Evolutionary conservation across 2,797 vertebrate genomes (phyloP).

Genomic region (Danio kyathit): DNA sequence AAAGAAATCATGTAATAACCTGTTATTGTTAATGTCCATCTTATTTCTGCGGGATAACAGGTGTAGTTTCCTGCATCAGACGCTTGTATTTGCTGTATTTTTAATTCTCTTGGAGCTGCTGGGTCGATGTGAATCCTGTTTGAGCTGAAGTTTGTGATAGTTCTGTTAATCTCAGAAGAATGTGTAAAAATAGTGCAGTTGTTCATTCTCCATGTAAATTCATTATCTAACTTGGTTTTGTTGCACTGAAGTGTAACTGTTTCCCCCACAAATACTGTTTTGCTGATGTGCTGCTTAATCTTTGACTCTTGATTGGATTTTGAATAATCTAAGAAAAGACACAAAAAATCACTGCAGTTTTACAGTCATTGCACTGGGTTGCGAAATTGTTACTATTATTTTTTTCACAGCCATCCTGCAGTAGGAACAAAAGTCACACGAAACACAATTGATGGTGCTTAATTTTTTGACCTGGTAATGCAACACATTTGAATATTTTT

Average conservation of each 20-base stretch:
- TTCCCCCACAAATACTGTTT: not conserved
- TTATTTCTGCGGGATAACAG: not conserved
- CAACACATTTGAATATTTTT: no score
- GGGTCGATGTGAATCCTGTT: not conserved
- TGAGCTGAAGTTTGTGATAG: not conserved
- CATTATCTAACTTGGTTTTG: fast-evolving
- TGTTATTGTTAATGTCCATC: conserved; percentile 17
- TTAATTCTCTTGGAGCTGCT: not conserved
- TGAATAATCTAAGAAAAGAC: conserved; percentile 11
- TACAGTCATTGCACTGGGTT: not conserved
- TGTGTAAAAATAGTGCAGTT: not conserved
- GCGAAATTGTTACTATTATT: no score
- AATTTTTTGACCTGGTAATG: no score
- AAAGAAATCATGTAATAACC: not conserved
- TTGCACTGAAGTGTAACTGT: conserved; percentile 11
- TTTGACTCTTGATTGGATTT: not conserved
- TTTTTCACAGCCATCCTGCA: no score
- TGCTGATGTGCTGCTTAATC: not conserved
- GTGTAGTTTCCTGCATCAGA: conserved; percentile 30
- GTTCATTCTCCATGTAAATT: not conserved
- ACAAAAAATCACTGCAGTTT: not conserved
- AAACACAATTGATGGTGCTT: no score
- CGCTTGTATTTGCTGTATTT: conserved; percentile 16
- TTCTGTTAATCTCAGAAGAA: fast-evolving
- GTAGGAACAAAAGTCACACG: no score